Conservation (phyloP, 2,113 vertebrate genomes). For the Epinephelus moara region DNA sequence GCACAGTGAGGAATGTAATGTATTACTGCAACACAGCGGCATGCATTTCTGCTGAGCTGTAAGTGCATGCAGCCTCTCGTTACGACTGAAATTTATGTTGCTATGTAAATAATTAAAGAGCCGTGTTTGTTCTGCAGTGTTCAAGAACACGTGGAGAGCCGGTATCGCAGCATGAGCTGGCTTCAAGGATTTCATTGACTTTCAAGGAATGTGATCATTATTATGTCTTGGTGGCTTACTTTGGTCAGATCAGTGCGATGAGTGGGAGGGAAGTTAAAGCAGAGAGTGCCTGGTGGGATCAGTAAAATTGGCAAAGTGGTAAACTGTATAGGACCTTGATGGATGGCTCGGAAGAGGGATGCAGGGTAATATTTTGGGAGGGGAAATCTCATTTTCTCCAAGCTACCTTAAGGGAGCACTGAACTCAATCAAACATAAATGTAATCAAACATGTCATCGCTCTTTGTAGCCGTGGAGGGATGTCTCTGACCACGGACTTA, state of each 20-base stretch:
- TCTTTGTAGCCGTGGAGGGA: constrained; percentile 74
- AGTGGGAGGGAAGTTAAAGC: constrained; percentile 34
- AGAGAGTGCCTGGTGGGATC: constrained; percentile 49
- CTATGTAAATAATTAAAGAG: constrained; percentile 70
- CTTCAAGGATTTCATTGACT: constrained; percentile 36
- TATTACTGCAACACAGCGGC: constrained; percentile 38
- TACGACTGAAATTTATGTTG: constrained; percentile 56
- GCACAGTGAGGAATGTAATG: constrained; percentile 23
- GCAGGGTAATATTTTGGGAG: constrained; percentile 75
- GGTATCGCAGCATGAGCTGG: constrained; percentile 1
- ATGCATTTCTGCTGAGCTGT: constrained; percentile 39
- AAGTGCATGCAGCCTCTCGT: constrained; percentile 25
- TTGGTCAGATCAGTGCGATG: constrained; percentile 29
- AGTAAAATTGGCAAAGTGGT: constrained; percentile 73
- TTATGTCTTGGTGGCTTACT: constrained; percentile 20
- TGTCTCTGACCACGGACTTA: constrained; percentile 47
- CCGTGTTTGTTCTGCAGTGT: constrained; percentile 42
- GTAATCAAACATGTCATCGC: constrained; percentile 81
- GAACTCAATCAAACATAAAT: constrained; percentile 81
- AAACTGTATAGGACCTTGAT: constrained; percentile 72
- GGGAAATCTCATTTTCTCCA: constrained; percentile 81
- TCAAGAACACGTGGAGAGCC: constrained; percentile 31
- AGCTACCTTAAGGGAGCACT: constrained; percentile 76
- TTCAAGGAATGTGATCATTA: constrained; percentile 33
- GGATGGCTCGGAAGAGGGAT: constrained; percentile 64